Percentiles rank a stretch among this genome's conserved stretches.
These are phyloP conservation scores for Arrhamphus sclerolepis DNA, from an alignment of 2,797 vertebrate species.

Conservation along the genomic window DNA sequence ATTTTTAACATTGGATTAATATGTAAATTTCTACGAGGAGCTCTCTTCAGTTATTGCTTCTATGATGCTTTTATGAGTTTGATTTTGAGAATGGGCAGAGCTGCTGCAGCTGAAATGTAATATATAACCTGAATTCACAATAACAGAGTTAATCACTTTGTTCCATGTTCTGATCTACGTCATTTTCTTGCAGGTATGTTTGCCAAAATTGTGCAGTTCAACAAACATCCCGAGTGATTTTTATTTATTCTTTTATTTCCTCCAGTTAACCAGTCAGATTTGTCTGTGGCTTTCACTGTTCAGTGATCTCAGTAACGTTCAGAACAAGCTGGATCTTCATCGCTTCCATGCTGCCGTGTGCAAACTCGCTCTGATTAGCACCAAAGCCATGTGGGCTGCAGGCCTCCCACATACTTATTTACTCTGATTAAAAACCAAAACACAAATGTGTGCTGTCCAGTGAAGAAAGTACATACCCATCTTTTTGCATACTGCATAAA, in stretches of 20 bases:
- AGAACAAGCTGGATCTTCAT: conserved; percentile 8
- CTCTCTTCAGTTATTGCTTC: conserved; percentile 75
- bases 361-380: conserved; percentile 33
- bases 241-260: conserved; percentile 4
- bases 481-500: conserved; percentile 79
- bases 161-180: conserved; percentile 7
- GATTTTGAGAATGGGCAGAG: conserved; percentile 82
- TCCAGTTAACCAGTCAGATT: conserved; percentile 8
- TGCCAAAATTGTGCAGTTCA: conserved; percentile 1
- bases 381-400: conserved; percentile 6
- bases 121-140: conserved; percentile 59
- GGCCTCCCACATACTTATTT: conserved; percentile 40
- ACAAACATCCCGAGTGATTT: background rate
- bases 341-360: conserved; percentile 13
- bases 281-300: conserved; percentile 3
- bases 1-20: conserved; percentile 85
- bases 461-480: conserved; percentile 63
- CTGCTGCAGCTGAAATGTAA: conserved; percentile 73
- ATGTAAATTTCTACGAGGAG: conserved; percentile 82
- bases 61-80: conserved; percentile 85
- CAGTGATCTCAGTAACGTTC: background rate
- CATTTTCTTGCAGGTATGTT: background rate
- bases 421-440: conserved; percentile 50
- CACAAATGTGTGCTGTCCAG: conserved; percentile 53
- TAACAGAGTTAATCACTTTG: conserved; percentile 47